These are phyloP conservation scores for Melangyna quadrimaculata DNA, from an alignment of 2,888 invertebrate genomes.

Conservation along the genomic window DNA sequence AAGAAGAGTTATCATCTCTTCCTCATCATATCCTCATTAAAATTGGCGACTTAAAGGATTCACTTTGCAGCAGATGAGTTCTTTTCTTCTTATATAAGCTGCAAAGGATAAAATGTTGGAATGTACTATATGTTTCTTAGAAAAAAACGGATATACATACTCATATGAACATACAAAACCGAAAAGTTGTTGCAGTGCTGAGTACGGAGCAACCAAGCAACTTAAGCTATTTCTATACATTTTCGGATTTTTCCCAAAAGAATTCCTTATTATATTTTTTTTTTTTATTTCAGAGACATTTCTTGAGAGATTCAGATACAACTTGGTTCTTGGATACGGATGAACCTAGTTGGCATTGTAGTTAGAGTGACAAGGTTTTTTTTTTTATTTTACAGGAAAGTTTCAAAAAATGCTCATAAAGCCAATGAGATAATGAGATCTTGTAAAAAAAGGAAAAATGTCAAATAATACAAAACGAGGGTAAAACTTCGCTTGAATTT, in stretches of 20 bases:
- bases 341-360: background rate
- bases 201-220: background rate
- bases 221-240: background rate
- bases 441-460: too few species aligned
- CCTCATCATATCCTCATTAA: constrained; percentile 58
- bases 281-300: background rate
- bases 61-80: constrained; percentile 26
- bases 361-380: background rate
- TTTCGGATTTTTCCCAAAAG: background rate
- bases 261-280: background rate
- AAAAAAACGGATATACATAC: constrained; percentile 20
- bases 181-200: background rate
- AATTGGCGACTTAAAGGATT: constrained; percentile 61
- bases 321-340: background rate
- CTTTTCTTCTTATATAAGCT: constrained; percentile 14
- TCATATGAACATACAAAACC: background rate
- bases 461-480: too few species aligned
- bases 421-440: too few species aligned
- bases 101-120: constrained; percentile 7
- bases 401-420: too few species aligned
- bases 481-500: too few species aligned
- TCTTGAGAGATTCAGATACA: constrained; percentile 3
- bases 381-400: background rate
- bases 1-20: constrained; percentile 39
- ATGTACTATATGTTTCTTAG: background rate